Base-by-base conservation (phyloP, 2,113 vertebrate genomes). In the Edolisoma coerulescens region DNA sequence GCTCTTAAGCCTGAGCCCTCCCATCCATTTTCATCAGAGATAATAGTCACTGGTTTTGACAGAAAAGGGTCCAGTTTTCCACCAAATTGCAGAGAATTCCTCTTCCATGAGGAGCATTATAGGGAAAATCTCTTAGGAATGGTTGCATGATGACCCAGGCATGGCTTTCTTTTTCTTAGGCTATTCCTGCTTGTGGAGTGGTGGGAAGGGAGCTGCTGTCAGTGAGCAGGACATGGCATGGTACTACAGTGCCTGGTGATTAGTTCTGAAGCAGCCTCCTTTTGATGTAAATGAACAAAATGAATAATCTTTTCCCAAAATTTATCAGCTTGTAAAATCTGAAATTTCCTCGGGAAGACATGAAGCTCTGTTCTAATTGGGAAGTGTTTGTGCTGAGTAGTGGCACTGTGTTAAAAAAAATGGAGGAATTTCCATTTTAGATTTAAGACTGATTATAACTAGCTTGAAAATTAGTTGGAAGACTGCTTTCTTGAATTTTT, bases 391-490 rank as follows among this genome's bases (percentile, higher is more conserved):
- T 41, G 16, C 21, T 75, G 33, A 50, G 39, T 75, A 67, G 37
- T 54, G 52, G 6, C 24, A 53, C 24, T 57, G 32, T 87, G 39
- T 47, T 65, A 11, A 64, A 67, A 86, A 45, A 5, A 81, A 22
- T 13, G 16, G 45, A 70, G 35, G 16, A 84, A 84, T 70, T 88
- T 93, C 23, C 24, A 13, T 65, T 93, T 89, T 65, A 61, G 13
- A 19, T 87, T 73, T 87, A 87, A 79, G 39, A 56, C 24, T 82
- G 61, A 91, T 59, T 59, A 61, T n/a, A 84, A 76, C 5, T 85
- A 54, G 17, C 44, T 85, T 63, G n/a, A 87, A 86, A 91, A 86
- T 49, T 1, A 89, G 44, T 23, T 87, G 19, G 11, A 42, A 87
- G 45, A 65, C 11, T 37, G 49, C 1, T 8, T 45, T 87, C 82